These are phyloP conservation scores for Tachypleus tridentatus DNA, from an alignment of 1,140 invertebrate species.

Conservation along the genomic window DNA sequence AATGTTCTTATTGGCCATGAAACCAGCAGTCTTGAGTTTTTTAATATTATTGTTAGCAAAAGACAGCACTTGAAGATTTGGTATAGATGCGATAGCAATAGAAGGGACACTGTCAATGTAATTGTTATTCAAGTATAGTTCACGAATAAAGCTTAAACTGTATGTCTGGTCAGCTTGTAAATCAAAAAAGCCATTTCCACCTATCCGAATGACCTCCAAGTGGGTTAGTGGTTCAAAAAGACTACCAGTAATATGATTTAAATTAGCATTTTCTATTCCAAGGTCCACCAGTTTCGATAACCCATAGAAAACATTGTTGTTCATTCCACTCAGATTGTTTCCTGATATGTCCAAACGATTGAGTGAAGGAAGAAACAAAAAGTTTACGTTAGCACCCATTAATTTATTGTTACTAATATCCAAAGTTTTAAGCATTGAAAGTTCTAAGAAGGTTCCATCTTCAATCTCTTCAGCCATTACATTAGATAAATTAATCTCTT, in stretches of 20 bases:
- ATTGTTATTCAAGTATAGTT: constrained; percentile 59
- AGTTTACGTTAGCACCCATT: constrained; percentile 18
- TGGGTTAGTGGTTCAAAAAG: constrained; percentile 42
- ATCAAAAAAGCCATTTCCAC: constrained; percentile 41
- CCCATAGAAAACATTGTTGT: constrained; percentile 26
- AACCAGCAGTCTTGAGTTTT: constrained; percentile 16
- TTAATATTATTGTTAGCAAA: constrained; percentile 27
- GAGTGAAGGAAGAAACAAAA: constrained; percentile 19
- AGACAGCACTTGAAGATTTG: constrained; percentile 47
- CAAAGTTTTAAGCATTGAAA: constrained; percentile 52
- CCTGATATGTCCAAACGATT: constrained; percentile 48
- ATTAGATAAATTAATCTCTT: constrained; percentile 44
- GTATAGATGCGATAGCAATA: constrained; percentile 54
- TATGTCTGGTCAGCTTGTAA: constrained; percentile 36
- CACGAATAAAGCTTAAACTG: constrained; percentile 52
- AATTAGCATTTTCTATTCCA: constrained; percentile 13
- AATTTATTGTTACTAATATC: constrained; percentile 61
- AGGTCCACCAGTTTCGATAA: constrained; percentile 11
- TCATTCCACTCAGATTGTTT: constrained; percentile 50
- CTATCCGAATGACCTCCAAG: constrained; percentile 52
- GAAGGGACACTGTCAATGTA: constrained; percentile 59
- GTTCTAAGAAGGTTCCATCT: constrained; percentile 45
- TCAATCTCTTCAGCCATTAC: constrained; percentile 49
- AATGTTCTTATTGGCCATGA: constrained; percentile 19
- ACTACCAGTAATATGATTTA: constrained; percentile 9